A percentile compares a stretch with the other conserved stretches of the same genome.
Evolutionary conservation across 2,113 vertebrate species (phyloP).

Genomic region (Pterophyllum scalare): DNA sequence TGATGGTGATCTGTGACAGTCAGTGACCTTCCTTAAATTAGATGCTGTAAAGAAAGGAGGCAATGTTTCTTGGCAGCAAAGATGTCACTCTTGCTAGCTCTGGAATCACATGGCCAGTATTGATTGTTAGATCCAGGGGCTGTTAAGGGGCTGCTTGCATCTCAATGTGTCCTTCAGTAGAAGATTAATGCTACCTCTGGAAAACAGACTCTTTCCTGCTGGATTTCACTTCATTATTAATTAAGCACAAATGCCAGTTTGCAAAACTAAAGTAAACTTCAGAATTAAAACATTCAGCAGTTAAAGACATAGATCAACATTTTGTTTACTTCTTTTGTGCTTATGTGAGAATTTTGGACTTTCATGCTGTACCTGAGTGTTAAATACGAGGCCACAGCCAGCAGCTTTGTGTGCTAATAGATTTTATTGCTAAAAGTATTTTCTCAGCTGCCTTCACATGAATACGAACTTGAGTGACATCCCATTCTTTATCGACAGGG

Average conservation of each 20-base stretch:
- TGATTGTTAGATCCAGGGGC: conserved; percentile 63
- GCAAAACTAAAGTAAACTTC: conserved; percentile 23
- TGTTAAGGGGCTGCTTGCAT: conserved; percentile 60
- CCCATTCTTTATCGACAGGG: too few relatives aligned
- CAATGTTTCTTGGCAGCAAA: conserved; percentile 40
- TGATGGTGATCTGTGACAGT: conserved; percentile 38
- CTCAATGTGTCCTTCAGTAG: conserved; percentile 58
- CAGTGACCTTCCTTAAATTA: conserved; percentile 52
- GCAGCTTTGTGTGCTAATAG: not conserved
- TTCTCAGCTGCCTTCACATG: too few relatives aligned
- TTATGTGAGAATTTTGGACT: not conserved
- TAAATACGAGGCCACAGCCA: not conserved
- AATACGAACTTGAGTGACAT: too few relatives aligned
- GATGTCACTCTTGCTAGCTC: conserved; percentile 41
- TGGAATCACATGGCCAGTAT: conserved; percentile 52
- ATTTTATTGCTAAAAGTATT: too few relatives aligned
- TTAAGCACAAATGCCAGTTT: conserved; percentile 35
- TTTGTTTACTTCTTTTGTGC: not conserved
- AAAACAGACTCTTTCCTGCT: conserved; percentile 24
- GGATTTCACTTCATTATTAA: conserved; percentile 50
- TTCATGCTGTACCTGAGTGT: not conserved
- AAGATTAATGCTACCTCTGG: conserved; percentile 59
- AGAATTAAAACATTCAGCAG: not conserved
- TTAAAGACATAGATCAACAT: not conserved
- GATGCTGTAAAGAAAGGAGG: conserved; percentile 27